These are phyloP conservation scores for Porites lutea DNA, from an alignment of 64 coral and sea anemone genomes.

Conservation along the genomic window DNA sequence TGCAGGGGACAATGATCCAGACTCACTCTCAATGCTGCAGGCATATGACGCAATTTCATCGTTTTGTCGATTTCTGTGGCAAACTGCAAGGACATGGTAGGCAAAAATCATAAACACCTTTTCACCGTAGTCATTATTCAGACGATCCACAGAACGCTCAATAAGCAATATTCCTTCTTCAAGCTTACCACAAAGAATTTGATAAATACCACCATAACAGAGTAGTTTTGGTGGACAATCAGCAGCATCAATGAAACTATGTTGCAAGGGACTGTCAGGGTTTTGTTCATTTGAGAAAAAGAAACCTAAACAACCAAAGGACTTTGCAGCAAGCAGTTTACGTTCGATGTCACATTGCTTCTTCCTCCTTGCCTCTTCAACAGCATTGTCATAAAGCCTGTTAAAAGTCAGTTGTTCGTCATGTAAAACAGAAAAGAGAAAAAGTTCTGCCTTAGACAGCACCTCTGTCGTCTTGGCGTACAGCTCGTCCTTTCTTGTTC, in stretches of 20 bases:
- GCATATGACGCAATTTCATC: not conserved
- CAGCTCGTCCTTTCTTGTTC: too few relatives aligned
- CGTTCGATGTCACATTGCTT: not conserved
- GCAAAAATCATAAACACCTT: not conserved
- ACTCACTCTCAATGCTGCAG: not conserved
- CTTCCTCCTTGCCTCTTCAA: not conserved
- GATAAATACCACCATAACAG: not conserved
- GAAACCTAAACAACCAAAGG: not conserved
- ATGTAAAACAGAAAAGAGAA: not conserved
- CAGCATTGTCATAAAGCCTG: not conserved
- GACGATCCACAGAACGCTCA: not conserved
- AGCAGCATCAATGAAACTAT: not conserved
- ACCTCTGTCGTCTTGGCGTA: too few relatives aligned
- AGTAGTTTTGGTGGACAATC: not conserved
- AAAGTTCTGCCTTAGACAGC: not conserved
- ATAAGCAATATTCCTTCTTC: not conserved
- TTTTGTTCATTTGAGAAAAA: not conserved
- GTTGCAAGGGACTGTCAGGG: not conserved
- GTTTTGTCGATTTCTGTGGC: not conserved
- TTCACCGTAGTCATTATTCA: not conserved
- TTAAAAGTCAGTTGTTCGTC: not conserved
- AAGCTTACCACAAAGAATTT: not conserved
- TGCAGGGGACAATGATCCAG: not conserved
- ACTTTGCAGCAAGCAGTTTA: not conserved
- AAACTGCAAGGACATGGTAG: conserved; percentile 1